Evolutionary conservation across 2,797 vertebrate species (phyloP).

Genomic region (Sebastolobus altivelis): DNA sequence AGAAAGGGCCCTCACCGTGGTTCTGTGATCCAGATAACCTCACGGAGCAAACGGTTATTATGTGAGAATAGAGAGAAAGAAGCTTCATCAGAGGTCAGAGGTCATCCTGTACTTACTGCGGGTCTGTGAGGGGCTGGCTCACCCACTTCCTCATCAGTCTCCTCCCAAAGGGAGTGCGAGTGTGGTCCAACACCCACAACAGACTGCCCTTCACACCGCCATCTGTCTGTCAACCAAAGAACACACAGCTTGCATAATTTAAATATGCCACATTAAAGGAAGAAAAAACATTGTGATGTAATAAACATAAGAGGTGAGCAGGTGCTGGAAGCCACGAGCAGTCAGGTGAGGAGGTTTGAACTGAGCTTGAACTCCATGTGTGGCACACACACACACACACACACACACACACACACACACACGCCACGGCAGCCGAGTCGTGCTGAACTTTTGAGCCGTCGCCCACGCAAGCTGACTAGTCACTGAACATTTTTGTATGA

Average conservation of each 20-base stretch:
- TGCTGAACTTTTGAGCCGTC: conserved; percentile 44
- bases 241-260: background rate
- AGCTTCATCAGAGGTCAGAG: conserved; percentile 5
- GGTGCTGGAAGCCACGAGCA: conserved; percentile 17
- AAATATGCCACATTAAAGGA: background rate
- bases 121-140: conserved; percentile 90
- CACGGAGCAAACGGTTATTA: background rate
- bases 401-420: background rate
- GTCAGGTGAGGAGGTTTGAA: conserved; percentile 7
- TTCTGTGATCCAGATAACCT: too few relatives aligned
- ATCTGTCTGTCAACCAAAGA: conserved; percentile 77
- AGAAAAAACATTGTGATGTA: background rate
- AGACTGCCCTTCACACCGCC: conserved; percentile 90
- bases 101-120: conserved; percentile 83
- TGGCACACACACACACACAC: background rate
- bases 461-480: conserved; percentile 24
- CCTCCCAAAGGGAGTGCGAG: conserved; percentile 91
- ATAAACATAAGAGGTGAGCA: background rate
- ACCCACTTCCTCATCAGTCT: conserved; percentile 95
- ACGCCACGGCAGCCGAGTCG: conserved; percentile 5
- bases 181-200: conserved; percentile 95
- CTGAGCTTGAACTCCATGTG: conserved; percentile 21
- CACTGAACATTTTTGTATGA: conserved; percentile 33
- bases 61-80: background rate
- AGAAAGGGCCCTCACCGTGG: too few relatives aligned